These are phyloP conservation scores for Himantopus leucocephalus DNA, from an alignment of 2,113 vertebrate genomes.

Conservation along the genomic window DNA sequence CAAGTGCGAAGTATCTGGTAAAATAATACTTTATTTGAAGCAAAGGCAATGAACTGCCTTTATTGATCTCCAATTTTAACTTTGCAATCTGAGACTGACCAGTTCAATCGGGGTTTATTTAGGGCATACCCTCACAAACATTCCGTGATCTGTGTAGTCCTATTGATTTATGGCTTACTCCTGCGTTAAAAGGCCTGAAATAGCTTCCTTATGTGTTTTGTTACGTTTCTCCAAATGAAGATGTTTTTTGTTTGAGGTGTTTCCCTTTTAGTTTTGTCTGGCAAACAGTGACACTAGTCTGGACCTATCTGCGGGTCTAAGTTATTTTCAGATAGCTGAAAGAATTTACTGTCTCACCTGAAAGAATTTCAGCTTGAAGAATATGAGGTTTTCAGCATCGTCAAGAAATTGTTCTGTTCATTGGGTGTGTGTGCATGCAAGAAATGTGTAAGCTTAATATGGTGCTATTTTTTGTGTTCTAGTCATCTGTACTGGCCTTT, in stretches of 20 bases:
- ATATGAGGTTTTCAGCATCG: background rate
- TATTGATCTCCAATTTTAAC: background rate
- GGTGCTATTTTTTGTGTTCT: background rate
- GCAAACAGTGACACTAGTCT: background rate
- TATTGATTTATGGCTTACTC: background rate
- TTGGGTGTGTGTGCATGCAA: background rate
- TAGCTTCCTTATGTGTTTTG: background rate
- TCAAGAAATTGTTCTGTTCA: background rate
- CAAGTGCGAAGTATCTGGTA: background rate
- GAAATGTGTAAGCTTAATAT: background rate
- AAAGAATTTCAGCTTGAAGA: conserved; percentile 2
- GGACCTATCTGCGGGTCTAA: background rate
- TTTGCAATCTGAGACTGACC: background rate
- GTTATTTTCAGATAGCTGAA: background rate
- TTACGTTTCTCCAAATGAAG: background rate
- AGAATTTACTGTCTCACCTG: background rate
- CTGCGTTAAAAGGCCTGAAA: background rate
- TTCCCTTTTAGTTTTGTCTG: background rate
- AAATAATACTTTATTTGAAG: background rate
- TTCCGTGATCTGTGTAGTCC: background rate
- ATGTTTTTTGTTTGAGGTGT: background rate
- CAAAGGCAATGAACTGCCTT: background rate
- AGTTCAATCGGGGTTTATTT: background rate
- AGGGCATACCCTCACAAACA: background rate
- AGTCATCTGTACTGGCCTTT: conserved; percentile 53